Percentiles rank a stretch among this genome's conserved stretches.
These are phyloP conservation scores for Drosophila paulistorum DNA, from an alignment of 1,140 invertebrate species.

Conservation along the genomic window DNA sequence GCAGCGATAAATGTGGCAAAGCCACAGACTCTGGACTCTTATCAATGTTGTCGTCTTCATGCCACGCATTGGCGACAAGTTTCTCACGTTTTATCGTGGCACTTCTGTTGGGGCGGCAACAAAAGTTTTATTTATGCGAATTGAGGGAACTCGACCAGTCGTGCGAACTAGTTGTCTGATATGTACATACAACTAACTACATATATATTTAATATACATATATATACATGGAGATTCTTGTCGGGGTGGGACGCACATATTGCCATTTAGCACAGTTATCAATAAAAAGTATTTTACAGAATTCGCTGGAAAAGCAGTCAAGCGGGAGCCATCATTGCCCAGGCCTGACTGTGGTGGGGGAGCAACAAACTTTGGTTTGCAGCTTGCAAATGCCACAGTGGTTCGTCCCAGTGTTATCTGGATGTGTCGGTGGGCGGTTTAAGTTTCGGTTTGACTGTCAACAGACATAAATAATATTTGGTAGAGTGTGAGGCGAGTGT, in stretches of 20 bases:
- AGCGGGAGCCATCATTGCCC: slow-evolving; percentile 5
- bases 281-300: slow-evolving; percentile 58
- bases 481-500: slow-evolving; percentile 53
- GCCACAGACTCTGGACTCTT: slow-evolving; percentile 42
- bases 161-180: slow-evolving; percentile 51
- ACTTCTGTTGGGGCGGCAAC: slow-evolving; percentile 42
- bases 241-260: slow-evolving; percentile 35
- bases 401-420: neutral
- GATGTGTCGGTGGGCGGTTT: slow-evolving; percentile 64
- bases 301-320: slow-evolving; percentile 18
- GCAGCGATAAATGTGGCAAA: slow-evolving; percentile 73
- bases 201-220: slow-evolving; percentile 8
- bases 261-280: slow-evolving; percentile 65
- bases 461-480: slow-evolving; percentile 77
- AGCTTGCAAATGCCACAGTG: slow-evolving; percentile 44
- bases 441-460: slow-evolving; percentile 75
- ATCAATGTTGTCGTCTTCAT: slow-evolving; percentile 47
- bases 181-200: slow-evolving; percentile 4
- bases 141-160: slow-evolving; percentile 2
- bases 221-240: slow-evolving; percentile 42
- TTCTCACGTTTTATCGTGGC: slow-evolving; percentile 67
- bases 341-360: slow-evolving; percentile 3
- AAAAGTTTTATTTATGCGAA: slow-evolving; percentile 51
- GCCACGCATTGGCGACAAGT: slow-evolving; percentile 46
- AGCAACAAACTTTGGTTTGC: slow-evolving; percentile 23